These are phyloP conservation scores for Polypedilum pembai DNA, from an alignment of 1,140 invertebrate species.

Conservation along the genomic window DNA sequence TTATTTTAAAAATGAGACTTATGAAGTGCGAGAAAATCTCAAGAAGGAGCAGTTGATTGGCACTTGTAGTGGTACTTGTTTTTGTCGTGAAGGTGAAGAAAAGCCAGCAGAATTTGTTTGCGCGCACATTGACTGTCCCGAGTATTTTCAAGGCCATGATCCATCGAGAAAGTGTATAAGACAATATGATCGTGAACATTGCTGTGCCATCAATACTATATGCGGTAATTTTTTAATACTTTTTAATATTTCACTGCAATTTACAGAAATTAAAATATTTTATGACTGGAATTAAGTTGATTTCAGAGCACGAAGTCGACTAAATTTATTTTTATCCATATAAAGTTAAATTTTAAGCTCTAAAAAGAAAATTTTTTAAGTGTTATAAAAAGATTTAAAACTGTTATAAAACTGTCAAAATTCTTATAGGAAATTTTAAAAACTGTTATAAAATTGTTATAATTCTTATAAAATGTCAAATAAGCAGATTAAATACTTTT, in stretches of 20 bases:
- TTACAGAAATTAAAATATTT: background rate
- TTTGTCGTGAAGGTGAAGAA: background rate
- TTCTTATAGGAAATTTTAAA: no score
- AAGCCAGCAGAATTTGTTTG: slow-evolving; percentile 38
- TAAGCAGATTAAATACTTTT: no score
- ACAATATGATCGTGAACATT: slow-evolving; percentile 42
- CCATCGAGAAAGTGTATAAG: slow-evolving; percentile 40
- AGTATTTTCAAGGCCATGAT: slow-evolving; percentile 40
- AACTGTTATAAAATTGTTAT: no score
- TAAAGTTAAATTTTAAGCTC: no score
- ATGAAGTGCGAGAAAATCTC: background rate
- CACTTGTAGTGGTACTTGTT: slow-evolving; percentile 11
- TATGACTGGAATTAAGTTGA: no score
- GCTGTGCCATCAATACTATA: slow-evolving; percentile 43
- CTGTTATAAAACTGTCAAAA: no score
- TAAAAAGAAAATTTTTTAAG: no score
- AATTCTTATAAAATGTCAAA: no score
- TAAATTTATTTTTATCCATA: no score
- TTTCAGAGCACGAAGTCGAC: no score
- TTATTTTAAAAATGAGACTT: slow-evolving; percentile 22
- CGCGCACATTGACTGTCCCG: slow-evolving; percentile 46
- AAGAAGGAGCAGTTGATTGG: background rate
- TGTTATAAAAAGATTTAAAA: no score
- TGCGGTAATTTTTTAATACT: slow-evolving; percentile 39
- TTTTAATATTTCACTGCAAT: slow-evolving; percentile 25